phyloP scores from a whole-genome alignment of 2,113 vertebrate genomes.

The Ptyas mucosa region DNA sequence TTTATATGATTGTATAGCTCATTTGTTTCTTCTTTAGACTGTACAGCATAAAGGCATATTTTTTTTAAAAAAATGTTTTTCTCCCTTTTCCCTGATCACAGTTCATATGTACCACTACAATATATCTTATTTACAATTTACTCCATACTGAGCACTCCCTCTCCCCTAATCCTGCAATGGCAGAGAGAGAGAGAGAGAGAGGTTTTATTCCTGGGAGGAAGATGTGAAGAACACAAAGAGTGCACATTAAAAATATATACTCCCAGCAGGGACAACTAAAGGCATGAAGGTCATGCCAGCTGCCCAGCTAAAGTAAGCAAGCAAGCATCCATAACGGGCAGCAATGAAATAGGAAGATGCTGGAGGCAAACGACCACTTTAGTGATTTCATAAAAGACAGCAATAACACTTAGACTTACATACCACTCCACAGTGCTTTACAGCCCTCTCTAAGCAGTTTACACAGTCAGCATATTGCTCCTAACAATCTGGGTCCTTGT shows the following conservation, averaged over 20 bases:
- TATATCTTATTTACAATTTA: background rate
- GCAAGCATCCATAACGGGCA: background rate
- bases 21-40: conserved; percentile 14
- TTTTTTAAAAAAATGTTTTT: background rate
- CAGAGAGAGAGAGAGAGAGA: background rate
- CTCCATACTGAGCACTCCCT: background rate
- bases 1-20: conserved; percentile 44
- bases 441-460: background rate
- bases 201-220: background rate
- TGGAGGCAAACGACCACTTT: background rate
- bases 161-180: background rate
- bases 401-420: background rate
- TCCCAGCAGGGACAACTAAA: background rate
- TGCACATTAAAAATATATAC: background rate
- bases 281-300: background rate
- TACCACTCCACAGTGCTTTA: background rate
- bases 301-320: background rate
- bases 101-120: background rate
- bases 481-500: background rate
- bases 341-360: background rate
- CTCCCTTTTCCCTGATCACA: background rate
- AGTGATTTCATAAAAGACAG: background rate
- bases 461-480: background rate
- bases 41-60: background rate
- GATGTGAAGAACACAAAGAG: background rate